Evolutionary conservation across 2,797 vertebrate species (phyloP).

Genomic region (Acomys russatus): DNA sequence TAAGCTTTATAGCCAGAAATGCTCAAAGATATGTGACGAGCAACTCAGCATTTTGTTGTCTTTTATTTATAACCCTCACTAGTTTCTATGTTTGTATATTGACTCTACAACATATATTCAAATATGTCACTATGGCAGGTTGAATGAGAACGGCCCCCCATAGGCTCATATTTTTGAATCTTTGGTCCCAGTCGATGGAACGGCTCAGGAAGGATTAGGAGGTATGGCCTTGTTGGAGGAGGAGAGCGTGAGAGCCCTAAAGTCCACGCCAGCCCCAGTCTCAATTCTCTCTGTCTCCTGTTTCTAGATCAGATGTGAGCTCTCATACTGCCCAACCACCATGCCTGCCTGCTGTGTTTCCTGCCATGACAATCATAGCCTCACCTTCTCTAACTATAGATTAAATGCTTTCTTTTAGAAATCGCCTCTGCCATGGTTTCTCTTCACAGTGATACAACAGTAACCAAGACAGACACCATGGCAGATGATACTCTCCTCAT

Average conservation of each 20-base stretch:
- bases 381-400: not conserved
- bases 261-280: not conserved
- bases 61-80: not conserved
- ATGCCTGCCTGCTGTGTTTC: not conserved
- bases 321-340: not conserved
- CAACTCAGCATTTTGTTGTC: not conserved
- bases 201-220: not conserved
- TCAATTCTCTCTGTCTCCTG: not conserved
- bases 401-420: not conserved
- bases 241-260: not conserved
- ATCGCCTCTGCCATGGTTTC: not conserved
- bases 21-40: not conserved
- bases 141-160: not conserved
- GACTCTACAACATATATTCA: not conserved
- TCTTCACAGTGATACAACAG: not conserved
- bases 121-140: not conserved
- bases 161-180: not conserved
- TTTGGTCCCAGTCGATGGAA: not conserved
- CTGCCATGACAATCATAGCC: not conserved
- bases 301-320: not conserved
- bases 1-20: conserved; percentile 25
- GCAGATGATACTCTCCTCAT: not conserved
- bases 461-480: not conserved
- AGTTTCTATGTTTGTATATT: not conserved
- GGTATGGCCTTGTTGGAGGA: not conserved